phyloP scores from a whole-genome alignment of 2,888 invertebrate species.

The Drosophila anomalata region DNA sequence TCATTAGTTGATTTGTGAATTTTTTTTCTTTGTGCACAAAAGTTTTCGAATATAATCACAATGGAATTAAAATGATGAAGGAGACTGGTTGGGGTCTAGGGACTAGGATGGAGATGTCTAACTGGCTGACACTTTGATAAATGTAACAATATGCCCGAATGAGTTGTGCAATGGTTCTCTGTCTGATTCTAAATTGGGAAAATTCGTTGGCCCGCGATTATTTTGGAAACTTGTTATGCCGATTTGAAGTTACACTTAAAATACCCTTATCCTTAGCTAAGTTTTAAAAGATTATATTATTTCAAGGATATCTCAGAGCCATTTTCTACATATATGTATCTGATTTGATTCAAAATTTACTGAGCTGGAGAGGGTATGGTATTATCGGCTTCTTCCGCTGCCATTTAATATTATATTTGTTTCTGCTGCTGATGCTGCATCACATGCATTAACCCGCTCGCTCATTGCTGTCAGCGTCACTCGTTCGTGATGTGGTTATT shows the following conservation, averaged over 20 bases:
- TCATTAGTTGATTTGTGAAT: not conserved
- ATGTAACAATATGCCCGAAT: constrained; percentile 72
- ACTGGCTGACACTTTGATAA: constrained; percentile 77
- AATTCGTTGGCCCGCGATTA: not conserved
- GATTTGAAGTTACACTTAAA: not conserved
- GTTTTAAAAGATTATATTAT: too few species aligned
- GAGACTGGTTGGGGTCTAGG: constrained; percentile 3
- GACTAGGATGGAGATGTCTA: constrained; percentile 68
- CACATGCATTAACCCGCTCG: constrained; percentile 70
- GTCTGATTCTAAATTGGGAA: constrained; percentile 14
- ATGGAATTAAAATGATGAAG: not conserved
- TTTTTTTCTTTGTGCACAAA: not conserved
- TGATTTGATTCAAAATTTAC: too few species aligned
- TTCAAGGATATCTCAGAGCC: too few species aligned
- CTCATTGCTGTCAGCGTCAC: constrained; percentile 75
- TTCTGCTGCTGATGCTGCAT: constrained; percentile 54
- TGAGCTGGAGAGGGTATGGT: not conserved
- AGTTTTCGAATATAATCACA: not conserved
- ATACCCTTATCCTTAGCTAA: not conserved
- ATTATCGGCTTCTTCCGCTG: not conserved
- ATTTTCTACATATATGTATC: too few species aligned
- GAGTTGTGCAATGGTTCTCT: constrained; percentile 37
- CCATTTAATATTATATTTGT: constrained; percentile 25
- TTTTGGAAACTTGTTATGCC: not conserved
- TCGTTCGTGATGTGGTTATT: constrained; percentile 50